Evolutionary conservation across 2,888 invertebrate species (phyloP).

Genomic region (Marronus borbonicus): DNA sequence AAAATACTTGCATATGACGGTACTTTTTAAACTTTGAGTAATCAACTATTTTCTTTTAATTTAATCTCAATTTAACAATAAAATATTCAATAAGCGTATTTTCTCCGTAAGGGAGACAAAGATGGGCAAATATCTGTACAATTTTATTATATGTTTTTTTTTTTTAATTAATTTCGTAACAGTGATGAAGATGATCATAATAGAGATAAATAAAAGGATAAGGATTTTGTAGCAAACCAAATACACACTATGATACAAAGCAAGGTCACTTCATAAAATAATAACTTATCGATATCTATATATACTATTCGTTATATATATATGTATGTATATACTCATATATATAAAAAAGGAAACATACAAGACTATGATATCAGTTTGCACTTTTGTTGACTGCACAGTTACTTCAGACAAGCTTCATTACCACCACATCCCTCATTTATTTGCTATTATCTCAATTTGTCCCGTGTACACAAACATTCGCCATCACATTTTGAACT

Average conservation of each 20-base stretch:
- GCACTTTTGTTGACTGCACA: slow-evolving; percentile 63
- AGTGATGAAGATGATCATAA: slow-evolving; percentile 51
- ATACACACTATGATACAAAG: slow-evolving; percentile 74
- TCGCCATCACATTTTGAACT: slow-evolving; percentile 38
- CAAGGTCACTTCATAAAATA: slow-evolving; percentile 76
- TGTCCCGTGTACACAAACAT: slow-evolving; percentile 42
- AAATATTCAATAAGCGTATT: slow-evolving; percentile 59
- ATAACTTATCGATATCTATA: slow-evolving; percentile 74
- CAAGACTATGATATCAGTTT: slow-evolving; percentile 64
- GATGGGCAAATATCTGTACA: slow-evolving; percentile 63
- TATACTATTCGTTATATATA: slow-evolving; percentile 61
- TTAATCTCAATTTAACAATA: slow-evolving; percentile 50
- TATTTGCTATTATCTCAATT: slow-evolving; percentile 21
- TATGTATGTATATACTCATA: slow-evolving; percentile 63
- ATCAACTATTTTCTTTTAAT: slow-evolving; percentile 37
- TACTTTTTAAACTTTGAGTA: slow-evolving; percentile 43
- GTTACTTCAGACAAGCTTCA: slow-evolving; percentile 55
- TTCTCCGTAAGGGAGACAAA: slow-evolving; percentile 54
- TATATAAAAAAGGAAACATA: slow-evolving; percentile 66
- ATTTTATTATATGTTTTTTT: slow-evolving; percentile 47
- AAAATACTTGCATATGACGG: slow-evolving; percentile 51
- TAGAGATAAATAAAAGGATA: slow-evolving; percentile 34
- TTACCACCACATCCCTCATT: slow-evolving; percentile 40
- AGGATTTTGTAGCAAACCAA: slow-evolving; percentile 54
- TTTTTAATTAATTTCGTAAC: slow-evolving; percentile 14